Evolutionary conservation across 2,797 vertebrate species (phyloP).

Genomic region (Falco novaeseelandiae): DNA sequence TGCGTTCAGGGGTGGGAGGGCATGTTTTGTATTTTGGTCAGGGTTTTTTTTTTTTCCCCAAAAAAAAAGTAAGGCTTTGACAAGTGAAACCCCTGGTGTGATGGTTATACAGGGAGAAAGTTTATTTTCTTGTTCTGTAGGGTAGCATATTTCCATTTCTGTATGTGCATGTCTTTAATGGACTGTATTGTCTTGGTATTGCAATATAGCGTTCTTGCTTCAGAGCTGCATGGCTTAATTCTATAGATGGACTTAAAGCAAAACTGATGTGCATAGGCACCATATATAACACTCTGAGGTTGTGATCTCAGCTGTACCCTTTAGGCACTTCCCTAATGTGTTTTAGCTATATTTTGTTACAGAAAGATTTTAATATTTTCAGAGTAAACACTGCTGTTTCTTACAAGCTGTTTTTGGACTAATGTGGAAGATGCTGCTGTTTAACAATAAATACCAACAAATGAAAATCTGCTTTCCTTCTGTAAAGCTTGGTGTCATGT

Average conservation of each 20-base stretch:
- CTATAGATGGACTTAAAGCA: neutral
- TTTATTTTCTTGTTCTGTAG: neutral
- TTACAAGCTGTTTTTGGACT: neutral
- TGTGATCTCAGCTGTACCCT: neutral
- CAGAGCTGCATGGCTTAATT: neutral
- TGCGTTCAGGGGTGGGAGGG: neutral
- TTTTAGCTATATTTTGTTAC: neutral
- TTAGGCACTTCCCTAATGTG: neutral
- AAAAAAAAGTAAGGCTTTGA: neutral
- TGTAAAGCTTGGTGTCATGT: neutral
- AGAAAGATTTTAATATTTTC: neutral
- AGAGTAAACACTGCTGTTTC: neutral
- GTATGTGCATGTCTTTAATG: accelerated
- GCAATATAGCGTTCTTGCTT: accelerated
- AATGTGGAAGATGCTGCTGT: neutral
- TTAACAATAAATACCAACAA: neutral
- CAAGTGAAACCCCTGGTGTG: neutral
- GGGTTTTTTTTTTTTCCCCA: accelerated
- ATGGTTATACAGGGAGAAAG: neutral
- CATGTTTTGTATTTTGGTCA: neutral
- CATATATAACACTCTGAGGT: neutral
- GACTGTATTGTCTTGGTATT: neutral
- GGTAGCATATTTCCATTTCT: neutral
- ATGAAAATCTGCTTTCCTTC: neutral
- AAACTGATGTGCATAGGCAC: neutral